Conservation (phyloP, 64 coral and sea anemone genomes). For the Astreopora myriophthalma region DNA sequence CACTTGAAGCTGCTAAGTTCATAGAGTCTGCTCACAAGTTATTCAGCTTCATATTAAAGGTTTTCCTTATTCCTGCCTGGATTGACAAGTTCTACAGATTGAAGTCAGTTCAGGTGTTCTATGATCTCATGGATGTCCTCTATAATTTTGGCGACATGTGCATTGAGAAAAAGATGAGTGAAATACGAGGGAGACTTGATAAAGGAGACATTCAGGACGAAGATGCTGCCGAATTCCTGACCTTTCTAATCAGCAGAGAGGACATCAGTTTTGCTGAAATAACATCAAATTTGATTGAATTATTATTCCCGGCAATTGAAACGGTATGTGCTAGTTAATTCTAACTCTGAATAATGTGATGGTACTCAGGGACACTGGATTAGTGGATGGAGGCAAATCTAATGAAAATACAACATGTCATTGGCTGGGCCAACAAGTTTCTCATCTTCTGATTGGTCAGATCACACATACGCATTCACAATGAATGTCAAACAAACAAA, state of each 20-base stretch:
- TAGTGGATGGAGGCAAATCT: not conserved
- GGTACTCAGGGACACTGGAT: not conserved
- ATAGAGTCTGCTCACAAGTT: conserved; percentile 53
- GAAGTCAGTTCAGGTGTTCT: conserved; percentile 46
- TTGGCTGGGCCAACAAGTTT: no score
- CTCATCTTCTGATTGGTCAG: no score
- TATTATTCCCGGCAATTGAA: conserved; percentile 73
- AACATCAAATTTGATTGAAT: conserved; percentile 66
- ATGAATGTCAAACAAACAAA: no score
- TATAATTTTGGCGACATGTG: conserved; percentile 70
- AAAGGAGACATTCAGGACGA: conserved; percentile 22
- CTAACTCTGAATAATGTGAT: not conserved
- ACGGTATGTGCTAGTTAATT: conserved; percentile 33
- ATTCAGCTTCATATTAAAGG: not conserved
- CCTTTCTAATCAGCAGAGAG: conserved; percentile 69
- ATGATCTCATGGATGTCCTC: conserved; percentile 69
- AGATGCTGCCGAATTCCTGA: conserved; percentile 60
- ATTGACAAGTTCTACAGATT: conserved; percentile 63
- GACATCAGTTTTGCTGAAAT: conserved; percentile 62
- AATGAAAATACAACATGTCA: no score
- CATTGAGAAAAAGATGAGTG: conserved; percentile 43
- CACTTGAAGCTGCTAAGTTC: conserved; percentile 62
- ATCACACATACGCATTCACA: no score
- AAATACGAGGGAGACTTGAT: conserved; percentile 43
- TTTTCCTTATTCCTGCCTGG: conserved; percentile 50